A percentile compares a stretch with the other conserved stretches of the same genome.
These are phyloP conservation scores for Salmo trutta DNA, from an alignment of 2,797 vertebrate species.

Conservation along the genomic window DNA sequence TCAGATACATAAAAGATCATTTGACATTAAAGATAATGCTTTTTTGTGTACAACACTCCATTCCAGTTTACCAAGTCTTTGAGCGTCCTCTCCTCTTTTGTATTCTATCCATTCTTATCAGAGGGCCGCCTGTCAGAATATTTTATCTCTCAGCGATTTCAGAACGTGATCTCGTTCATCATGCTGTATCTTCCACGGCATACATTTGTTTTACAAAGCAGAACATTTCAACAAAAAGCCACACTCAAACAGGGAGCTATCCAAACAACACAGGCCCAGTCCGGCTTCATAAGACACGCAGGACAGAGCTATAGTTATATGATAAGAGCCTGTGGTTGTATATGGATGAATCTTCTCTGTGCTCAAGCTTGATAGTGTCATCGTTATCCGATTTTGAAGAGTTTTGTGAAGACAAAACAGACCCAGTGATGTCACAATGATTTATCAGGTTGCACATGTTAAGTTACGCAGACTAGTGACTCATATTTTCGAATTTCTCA, in stretches of 20 bases:
- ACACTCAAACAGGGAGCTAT: not conserved
- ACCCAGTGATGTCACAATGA: not conserved
- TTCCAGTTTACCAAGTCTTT: not conserved
- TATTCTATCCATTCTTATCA: conserved; percentile 51
- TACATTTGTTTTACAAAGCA: conserved; percentile 59
- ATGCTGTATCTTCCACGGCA: conserved; percentile 62
- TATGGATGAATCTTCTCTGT: not conserved
- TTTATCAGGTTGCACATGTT: not conserved
- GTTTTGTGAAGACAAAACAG: not conserved
- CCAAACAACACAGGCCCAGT: not conserved
- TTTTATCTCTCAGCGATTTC: conserved; percentile 74
- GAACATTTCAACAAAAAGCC: conserved; percentile 1
- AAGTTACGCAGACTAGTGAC: not conserved
- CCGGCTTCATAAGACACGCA: not conserved
- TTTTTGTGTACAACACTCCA: not conserved
- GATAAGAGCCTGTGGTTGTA: not conserved
- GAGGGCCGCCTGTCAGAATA: conserved; percentile 48
- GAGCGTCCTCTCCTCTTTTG: not conserved
- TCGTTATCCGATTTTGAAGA: not conserved
- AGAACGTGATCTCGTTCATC: conserved; percentile 73
- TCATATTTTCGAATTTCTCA: not conserved
- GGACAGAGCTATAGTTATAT: not conserved
- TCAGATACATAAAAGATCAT: not conserved
- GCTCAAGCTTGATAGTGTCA: not conserved
- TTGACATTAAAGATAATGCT: not conserved